A percentile compares a stretch with the other conserved stretches of the same genome.
Evolutionary conservation across 2,113 vertebrate species (phyloP).

Genomic region (Bambusicola thoracicus): DNA sequence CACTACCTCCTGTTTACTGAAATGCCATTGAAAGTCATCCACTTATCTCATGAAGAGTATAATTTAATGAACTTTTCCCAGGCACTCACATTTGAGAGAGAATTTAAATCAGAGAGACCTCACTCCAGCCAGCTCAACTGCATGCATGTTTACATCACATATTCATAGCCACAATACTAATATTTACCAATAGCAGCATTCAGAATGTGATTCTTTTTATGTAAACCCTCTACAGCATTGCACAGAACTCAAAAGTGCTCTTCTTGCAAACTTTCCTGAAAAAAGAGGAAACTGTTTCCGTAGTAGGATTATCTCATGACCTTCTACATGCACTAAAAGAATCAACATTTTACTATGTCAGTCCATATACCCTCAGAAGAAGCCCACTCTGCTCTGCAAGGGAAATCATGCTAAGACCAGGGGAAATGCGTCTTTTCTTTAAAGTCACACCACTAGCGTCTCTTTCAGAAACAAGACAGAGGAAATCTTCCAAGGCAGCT

Average conservation of each 20-base stretch:
- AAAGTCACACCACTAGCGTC: background rate
- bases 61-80: constrained; percentile 28
- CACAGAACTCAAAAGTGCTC: background rate
- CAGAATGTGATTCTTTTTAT: background rate
- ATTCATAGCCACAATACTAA: background rate
- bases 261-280: background rate
- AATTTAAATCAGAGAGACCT: background rate
- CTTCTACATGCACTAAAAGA: background rate
- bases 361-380: background rate
- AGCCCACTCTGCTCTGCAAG: background rate
- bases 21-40: constrained; percentile 13
- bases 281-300: background rate
- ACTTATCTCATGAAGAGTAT: background rate
- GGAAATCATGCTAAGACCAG: background rate
- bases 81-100: background rate
- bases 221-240: background rate
- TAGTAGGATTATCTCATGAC: background rate
- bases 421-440: background rate
- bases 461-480: background rate
- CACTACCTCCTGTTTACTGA: constrained; percentile 52
- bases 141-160: background rate
- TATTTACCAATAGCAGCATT: background rate
- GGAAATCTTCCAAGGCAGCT: background rate
- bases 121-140: background rate
- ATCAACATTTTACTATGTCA: background rate